Conservation (phyloP, 2,797 vertebrate genomes). For the Graptemys geographica region DNA sequence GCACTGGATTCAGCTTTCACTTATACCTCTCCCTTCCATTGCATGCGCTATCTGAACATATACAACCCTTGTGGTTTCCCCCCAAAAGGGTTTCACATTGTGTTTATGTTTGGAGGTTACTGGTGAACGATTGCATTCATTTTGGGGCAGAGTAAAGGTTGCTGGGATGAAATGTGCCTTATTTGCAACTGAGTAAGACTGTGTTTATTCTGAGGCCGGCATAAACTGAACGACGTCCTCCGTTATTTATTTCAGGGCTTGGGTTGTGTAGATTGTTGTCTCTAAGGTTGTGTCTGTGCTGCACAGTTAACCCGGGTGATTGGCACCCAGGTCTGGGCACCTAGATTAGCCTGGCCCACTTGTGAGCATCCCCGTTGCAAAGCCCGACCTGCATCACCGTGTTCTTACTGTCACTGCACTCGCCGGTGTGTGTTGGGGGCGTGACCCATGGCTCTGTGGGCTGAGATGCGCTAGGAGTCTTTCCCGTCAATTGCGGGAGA, state of each 20-base stretch:
- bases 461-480: too few relatives aligned
- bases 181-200: rapidly evolving
- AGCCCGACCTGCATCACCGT: too few relatives aligned
- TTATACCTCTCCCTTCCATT: neutral
- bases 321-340: neutral
- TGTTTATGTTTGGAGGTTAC: neutral
- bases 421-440: too few relatives aligned
- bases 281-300: neutral
- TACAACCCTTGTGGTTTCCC: too few relatives aligned
- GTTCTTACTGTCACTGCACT: too few relatives aligned
- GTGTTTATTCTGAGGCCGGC: neutral
- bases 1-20: neutral
- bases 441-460: too few relatives aligned
- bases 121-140: rapidly evolving
- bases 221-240: neutral
- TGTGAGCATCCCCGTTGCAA: too few relatives aligned
- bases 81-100: neutral
- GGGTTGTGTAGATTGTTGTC: neutral
- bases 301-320: neutral
- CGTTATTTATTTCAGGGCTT: neutral
- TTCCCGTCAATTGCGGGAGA: too few relatives aligned
- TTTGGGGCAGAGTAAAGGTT: neutral
- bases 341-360: too few relatives aligned
- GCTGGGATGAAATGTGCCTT: neutral
- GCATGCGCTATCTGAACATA: neutral